Base-by-base conservation (phyloP, 2,888 invertebrate genomes). In the Dinocampus coccinellae region DNA sequence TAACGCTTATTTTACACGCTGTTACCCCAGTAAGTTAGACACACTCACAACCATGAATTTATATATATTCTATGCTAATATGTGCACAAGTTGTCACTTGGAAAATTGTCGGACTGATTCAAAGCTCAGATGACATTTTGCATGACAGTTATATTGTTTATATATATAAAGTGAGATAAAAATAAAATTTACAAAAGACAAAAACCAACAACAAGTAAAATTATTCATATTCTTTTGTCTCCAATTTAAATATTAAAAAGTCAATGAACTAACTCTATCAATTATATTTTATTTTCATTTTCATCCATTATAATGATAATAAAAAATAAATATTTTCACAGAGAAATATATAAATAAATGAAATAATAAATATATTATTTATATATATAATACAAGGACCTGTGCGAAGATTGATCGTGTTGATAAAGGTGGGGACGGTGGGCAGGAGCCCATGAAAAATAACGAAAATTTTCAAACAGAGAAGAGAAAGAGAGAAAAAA, bases 1-100 rank as follows among this genome's bases (percentile, higher is more conserved):
- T 87, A 87, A 87, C 85, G 86, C 86, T 87, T 87, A 87, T 87
- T 87, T 87, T 87, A 87, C 87, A 87, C 87, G 85, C 87, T 86
- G 87, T 87, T 87, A 85, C 81, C 85, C 87, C 83, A 82, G 84
- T 85, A 86, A 86, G 85, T 84, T 85, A 84, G 82, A 80, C 81
- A 80, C 81, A 78, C 70, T 78, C 68, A 24, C 69, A 67, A 80
- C 82, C 85, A 85, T 86, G 86, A 85, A 86, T 84, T 84, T 85
- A 83, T 83, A 26, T 55, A 58, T 22, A 33, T 33, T 58, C 47
- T 47, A 47, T 47, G 47, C 47, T 47, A 47, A 47, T 47, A 47
- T 47, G 47, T 47, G 47, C 47, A 16, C 47, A 47, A 47, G 47
- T 47, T 47, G 47, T 47, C 47, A 7, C 47, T 47, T 47, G 47